Evolutionary conservation across 1,140 invertebrate species (phyloP), one percentile per base, ranked within the genome.

Genomic region (Psix sp.): DNA sequence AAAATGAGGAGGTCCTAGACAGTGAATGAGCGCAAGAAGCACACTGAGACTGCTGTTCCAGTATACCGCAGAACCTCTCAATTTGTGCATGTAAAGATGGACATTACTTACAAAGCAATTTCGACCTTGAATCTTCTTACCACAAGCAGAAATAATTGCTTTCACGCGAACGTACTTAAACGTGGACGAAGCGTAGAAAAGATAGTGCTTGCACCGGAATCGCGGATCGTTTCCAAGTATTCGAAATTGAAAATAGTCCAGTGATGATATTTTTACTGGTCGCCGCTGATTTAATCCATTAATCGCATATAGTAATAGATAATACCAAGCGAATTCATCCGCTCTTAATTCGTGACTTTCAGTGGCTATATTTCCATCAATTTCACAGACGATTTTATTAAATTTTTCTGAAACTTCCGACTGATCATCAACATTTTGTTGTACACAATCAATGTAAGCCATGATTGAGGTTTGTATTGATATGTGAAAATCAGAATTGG

Each of bases 201-300:
- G 74, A 67, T 86, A 86, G 38, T 83, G 80, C 51, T 79, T 68
- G 13, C 77, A 40, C 56, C 84, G 80, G 79, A 87, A 86, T 68
- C 81, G 56, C 38, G 51, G 71, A 15, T 84, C 81, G 49, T 7
- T 72, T 35, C 81, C 74, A 38, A 85, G 49, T 57, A 86, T 80
- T 73, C 82, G 66, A 10, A 40, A 76, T 54, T 86, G 82, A 76
- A 46, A 86, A 63, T 86, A 86, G 49, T 86, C 83, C n/a, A 87
- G 70, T 5, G 81, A n/a, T 29, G 26, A 29, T 29, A 29, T 29
- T 5, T 29, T 29, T 7, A 29, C 7, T 29, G n/a, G 2, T 29
- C 26, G 2, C n/a, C 26, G 2, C 6, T 85, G 80, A 54, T 78
- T 78, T 5, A 87, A 80, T 24, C 83, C 81, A 62, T 84, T 84